Evolutionary conservation across 2,113 vertebrate genomes (phyloP).

Genomic region (Saccopteryx bilineata): DNA sequence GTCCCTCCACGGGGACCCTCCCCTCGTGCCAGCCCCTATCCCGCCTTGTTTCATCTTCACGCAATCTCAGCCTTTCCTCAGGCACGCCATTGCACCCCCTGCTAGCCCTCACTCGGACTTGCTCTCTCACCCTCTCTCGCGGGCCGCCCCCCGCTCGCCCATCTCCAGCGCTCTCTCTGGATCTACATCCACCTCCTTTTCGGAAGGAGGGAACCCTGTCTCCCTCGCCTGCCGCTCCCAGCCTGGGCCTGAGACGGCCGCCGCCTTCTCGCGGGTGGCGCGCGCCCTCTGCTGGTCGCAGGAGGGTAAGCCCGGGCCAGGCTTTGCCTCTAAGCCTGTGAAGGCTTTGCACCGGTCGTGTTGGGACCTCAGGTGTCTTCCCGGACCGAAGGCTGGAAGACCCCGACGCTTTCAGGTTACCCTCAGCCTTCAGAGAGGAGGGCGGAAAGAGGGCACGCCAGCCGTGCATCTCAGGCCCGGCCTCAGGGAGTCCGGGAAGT

Average conservation of each 20-base stretch:
- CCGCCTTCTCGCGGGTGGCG: conserved; percentile 48
- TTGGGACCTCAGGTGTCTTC: neutral
- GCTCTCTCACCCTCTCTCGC: neutral
- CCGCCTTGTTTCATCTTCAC: neutral
- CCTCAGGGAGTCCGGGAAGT: neutral
- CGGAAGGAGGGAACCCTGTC: neutral
- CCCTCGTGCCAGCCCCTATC: neutral
- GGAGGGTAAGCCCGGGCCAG: neutral
- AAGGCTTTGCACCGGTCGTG: neutral
- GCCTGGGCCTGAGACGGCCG: fast-evolving
- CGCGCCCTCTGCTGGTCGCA: conserved; percentile 79
- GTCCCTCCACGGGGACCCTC: no score
- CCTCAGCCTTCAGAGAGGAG: neutral
- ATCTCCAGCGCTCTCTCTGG: neutral
- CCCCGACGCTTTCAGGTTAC: neutral
- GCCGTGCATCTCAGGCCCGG: neutral
- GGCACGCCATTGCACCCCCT: neutral
- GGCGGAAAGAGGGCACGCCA: neutral
- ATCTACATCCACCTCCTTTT: neutral
- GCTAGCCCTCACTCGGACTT: no score
- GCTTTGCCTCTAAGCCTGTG: neutral
- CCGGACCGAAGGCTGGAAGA: fast-evolving
- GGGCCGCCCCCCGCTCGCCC: fast-evolving
- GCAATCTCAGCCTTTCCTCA: neutral
- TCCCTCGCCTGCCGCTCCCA: fast-evolving